Percentiles rank a stretch among this genome's conserved stretches.
Evolutionary conservation across 2,888 invertebrate genomes (phyloP).

Genomic region (Crematogaster levior): DNA sequence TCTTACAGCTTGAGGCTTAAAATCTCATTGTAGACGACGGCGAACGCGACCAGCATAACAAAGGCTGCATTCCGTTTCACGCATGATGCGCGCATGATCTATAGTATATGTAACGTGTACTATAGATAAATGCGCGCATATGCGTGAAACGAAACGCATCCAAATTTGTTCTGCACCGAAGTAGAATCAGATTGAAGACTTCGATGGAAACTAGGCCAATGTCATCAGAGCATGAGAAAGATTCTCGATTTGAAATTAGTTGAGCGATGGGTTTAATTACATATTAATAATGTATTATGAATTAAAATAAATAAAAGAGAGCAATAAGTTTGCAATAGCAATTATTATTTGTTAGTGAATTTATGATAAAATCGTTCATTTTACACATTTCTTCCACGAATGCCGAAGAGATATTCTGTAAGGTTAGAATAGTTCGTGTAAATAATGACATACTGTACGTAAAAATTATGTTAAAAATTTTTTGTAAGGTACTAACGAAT

Average conservation of each 20-base stretch:
- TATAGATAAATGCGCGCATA: too few relatives aligned
- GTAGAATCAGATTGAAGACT: too few relatives aligned
- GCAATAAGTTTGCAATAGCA: not conserved
- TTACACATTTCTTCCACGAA: not conserved
- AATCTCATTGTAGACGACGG: too few relatives aligned
- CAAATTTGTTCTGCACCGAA: too few relatives aligned
- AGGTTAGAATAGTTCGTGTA: not conserved
- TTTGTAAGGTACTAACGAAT: not conserved
- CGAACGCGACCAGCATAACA: too few relatives aligned
- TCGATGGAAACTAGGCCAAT: too few relatives aligned
- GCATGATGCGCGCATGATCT: too few relatives aligned
- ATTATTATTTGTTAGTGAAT: not conserved
- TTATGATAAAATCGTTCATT: not conserved
- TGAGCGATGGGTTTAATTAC: not conserved
- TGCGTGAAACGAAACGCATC: too few relatives aligned
- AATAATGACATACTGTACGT: not conserved
- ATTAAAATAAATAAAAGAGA: not conserved
- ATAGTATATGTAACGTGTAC: too few relatives aligned
- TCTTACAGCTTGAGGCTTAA: too few relatives aligned
- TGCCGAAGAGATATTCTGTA: not conserved
- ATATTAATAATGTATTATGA: not conserved
- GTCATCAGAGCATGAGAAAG: too few relatives aligned
- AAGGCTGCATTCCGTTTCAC: too few relatives aligned
- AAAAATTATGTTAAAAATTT: not conserved
- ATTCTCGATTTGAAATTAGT: not conserved